Evolutionary conservation across 2,113 vertebrate genomes (phyloP), one percentile per base, ranked within the genome.

Genomic region (Conger conger): DNA sequence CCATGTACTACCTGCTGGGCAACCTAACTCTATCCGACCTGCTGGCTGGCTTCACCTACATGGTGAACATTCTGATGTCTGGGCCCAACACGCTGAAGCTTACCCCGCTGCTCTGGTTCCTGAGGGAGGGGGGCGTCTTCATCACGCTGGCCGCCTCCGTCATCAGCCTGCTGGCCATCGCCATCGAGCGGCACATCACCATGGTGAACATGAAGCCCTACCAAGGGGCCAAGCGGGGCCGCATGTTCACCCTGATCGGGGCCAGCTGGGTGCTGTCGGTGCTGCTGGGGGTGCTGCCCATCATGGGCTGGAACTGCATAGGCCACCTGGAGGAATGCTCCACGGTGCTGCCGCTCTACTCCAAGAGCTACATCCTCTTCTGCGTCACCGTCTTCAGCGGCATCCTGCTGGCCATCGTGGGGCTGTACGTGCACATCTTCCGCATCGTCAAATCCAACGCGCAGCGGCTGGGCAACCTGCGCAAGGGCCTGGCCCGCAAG

Each of bases 241-340:
- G 97, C 37, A 96, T 95, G 92, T 89, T 95, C 84, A 88, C 92
- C 0, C 81, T 98, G 84, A 96, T 97, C 23, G 96, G 87, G 0
- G 94, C 92, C 0, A 96, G 96, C 86, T 99, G 97, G 97, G 93
- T 92, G 1, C 45, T 93, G 4, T 93, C 97, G 1, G 89, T 93
- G 42, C 89, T 97, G 27, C 88, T 99, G 1, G 97, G 97, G 3
- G 90, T 96, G 0, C 90, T 98, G 50, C 97, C 97, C 0, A 92
- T 95, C 18, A 37, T 99, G 84, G 97, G 97, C 0, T 98, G 97
- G 97, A 99, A 99, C 86, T 99, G 97, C 87, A 93, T 99, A 2
- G 89, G 88, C 15, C 87, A 84, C n/a, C 91, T 98, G 81, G 87
- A 93, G 0, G 83, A 90, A 7, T 99, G 97, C 86, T 98, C 97